These are phyloP conservation scores for Euplexia lucipara DNA, from an alignment of 2,888 invertebrate species.

Conservation along the genomic window DNA sequence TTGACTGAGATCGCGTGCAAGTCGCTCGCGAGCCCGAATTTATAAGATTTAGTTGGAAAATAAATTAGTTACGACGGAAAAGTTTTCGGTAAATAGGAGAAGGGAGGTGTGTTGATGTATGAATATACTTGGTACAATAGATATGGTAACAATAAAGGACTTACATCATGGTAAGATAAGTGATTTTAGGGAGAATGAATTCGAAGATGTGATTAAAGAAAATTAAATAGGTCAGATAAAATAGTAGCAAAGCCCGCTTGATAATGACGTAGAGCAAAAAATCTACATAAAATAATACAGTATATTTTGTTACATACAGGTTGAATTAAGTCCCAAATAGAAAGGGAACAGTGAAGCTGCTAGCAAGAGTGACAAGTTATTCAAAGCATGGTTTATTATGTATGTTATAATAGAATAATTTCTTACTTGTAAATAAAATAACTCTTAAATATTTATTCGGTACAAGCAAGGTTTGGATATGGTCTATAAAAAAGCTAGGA, in stretches of 20 bases:
- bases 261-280: background rate
- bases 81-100: slow-evolving; percentile 87
- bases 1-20: slow-evolving; percentile 88
- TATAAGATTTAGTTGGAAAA: slow-evolving; percentile 89
- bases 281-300: too few relatives aligned
- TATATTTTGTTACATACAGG: too few relatives aligned
- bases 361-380: too few relatives aligned
- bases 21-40: slow-evolving; percentile 84
- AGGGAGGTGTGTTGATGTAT: slow-evolving; percentile 65
- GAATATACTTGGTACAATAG: slow-evolving; percentile 53
- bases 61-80: slow-evolving; percentile 89
- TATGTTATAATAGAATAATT: too few relatives aligned
- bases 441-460: too few relatives aligned
- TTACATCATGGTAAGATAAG: background rate
- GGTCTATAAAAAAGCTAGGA: too few relatives aligned
- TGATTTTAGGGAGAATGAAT: background rate
- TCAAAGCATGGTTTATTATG: too few relatives aligned
- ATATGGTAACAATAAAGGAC: slow-evolving; percentile 46
- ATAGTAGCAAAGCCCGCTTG: too few relatives aligned
- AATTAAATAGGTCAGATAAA: background rate
- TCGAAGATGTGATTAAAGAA: background rate
- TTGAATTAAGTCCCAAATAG: too few relatives aligned
- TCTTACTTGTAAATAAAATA: too few relatives aligned
- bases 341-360: too few relatives aligned
- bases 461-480: too few relatives aligned